These are phyloP conservation scores for Eufriesea mexicana DNA, from an alignment of 1,140 invertebrate genomes.

Conservation along the genomic window DNA sequence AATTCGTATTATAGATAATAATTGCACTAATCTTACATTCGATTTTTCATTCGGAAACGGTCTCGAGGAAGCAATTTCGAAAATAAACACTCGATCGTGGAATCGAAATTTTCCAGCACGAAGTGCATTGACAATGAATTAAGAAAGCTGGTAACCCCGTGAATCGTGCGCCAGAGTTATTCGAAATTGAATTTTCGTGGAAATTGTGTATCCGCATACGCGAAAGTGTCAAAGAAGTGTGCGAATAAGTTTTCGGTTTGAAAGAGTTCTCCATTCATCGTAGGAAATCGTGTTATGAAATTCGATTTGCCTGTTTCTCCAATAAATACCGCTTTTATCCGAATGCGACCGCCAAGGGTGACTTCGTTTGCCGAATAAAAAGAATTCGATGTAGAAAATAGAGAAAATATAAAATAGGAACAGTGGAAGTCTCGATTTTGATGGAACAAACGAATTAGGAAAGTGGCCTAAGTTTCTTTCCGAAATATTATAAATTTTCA, in stretches of 20 bases:
- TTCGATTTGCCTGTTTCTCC: neutral
- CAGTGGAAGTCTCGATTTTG: neutral
- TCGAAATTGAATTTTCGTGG: constrained; percentile 14
- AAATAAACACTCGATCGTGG: neutral
- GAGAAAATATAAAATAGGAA: too few relatives aligned
- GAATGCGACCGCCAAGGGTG: neutral
- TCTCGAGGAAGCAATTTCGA: neutral
- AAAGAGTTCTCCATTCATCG: neutral
- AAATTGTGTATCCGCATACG: neutral
- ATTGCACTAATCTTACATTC: too few relatives aligned
- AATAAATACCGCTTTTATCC: neutral
- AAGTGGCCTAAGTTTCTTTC: too few relatives aligned
- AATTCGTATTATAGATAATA: too few relatives aligned
- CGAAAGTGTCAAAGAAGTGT: neutral
- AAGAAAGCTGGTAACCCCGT: too few relatives aligned
- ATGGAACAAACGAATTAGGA: neutral
- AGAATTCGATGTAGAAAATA: neutral
- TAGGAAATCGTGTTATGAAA: neutral
- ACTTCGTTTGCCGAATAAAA: neutral
- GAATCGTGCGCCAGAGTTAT: neutral
- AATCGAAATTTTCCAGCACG: neutral
- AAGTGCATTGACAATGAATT: neutral
- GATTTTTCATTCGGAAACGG: neutral
- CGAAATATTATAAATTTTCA: too few relatives aligned
- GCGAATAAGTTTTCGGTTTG: neutral